Conservation (phyloP, 1,140 invertebrate genomes). For the Bombus confusus region DNA sequence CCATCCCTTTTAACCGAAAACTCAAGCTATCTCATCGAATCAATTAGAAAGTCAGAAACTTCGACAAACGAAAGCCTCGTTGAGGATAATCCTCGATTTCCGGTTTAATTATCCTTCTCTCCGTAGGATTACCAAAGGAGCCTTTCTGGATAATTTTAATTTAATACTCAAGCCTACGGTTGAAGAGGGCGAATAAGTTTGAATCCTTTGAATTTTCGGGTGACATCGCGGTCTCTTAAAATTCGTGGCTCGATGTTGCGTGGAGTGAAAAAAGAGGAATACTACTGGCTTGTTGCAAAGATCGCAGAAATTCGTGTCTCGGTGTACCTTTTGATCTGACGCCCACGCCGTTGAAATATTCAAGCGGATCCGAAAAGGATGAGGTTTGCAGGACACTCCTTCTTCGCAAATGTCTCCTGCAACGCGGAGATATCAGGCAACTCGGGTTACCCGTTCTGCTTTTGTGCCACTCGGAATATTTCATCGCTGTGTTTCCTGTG, state of each 20-base stretch:
- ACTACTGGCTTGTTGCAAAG: background rate
- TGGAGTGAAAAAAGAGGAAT: background rate
- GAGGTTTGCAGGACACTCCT: background rate
- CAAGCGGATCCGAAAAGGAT: background rate
- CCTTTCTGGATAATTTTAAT: background rate
- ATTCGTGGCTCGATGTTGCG: background rate
- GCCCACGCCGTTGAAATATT: slow-evolving; percentile 14
- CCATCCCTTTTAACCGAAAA: background rate
- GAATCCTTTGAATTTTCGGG: background rate
- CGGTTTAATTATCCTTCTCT: background rate
- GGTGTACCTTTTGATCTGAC: background rate
- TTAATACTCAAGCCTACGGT: background rate
- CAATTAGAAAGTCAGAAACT: slow-evolving; percentile 2
- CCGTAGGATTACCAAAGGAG: background rate
- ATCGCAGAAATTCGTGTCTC: slow-evolving; percentile 7
- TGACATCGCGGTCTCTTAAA: background rate
- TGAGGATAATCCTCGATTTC: background rate
- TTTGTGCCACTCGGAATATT: slow-evolving; percentile 14
- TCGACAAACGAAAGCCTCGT: background rate
- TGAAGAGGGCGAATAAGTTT: background rate
- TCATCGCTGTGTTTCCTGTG: slow-evolving; percentile 11
- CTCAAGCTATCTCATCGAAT: background rate
- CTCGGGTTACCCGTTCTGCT: background rate
- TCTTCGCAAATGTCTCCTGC: background rate
- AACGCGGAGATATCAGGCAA: slow-evolving; percentile 5